Evolutionary conservation across 2,888 invertebrate species (phyloP).

Genomic region (Agapetus fuscipes): DNA sequence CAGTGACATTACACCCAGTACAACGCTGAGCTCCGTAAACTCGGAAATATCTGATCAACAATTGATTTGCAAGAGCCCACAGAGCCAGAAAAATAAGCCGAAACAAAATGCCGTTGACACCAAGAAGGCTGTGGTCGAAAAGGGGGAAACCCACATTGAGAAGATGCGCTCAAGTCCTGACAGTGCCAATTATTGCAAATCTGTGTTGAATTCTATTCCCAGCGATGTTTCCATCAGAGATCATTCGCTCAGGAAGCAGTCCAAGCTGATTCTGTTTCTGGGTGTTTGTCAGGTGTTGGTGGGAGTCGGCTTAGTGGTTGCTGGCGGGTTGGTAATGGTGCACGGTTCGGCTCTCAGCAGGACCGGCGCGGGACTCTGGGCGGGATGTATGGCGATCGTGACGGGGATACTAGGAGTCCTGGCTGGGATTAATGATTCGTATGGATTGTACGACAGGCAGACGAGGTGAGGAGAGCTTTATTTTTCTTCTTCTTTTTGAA

Average conservation of each 20-base stretch:
- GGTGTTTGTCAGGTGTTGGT: slow-evolving; percentile 53
- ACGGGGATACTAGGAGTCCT: slow-evolving; percentile 54
- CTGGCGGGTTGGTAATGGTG: slow-evolving; percentile 53
- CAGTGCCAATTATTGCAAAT: slow-evolving; percentile 19
- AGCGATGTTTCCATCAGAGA: slow-evolving; percentile 19
- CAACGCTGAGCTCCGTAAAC: slow-evolving; percentile 41
- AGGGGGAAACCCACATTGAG: slow-evolving; percentile 28
- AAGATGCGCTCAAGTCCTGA: slow-evolving; percentile 15
- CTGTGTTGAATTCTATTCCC: slow-evolving; percentile 16
- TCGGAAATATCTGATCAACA: slow-evolving; percentile 49
- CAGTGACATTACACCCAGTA: slow-evolving; percentile 29
- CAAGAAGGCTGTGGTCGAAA: slow-evolving; percentile 32
- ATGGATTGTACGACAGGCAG: slow-evolving; percentile 30
- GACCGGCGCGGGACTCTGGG: slow-evolving; percentile 59
- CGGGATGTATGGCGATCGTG: slow-evolving; percentile 52
- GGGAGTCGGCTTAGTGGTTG: slow-evolving; percentile 52
- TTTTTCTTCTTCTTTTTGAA: too few species aligned
- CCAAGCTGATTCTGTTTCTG: slow-evolving; percentile 40
- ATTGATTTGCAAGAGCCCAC: slow-evolving; percentile 47
- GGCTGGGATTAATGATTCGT: slow-evolving; percentile 50
- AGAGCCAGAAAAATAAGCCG: slow-evolving; percentile 30
- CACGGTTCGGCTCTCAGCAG: slow-evolving; percentile 49
- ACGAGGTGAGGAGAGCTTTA: slow-evolving; percentile 17
- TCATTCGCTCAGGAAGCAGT: slow-evolving; percentile 7
- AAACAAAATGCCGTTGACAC: slow-evolving; percentile 27